Base-by-base conservation (phyloP, 2,797 vertebrate genomes). In the Apogon hyalosoma region DNA sequence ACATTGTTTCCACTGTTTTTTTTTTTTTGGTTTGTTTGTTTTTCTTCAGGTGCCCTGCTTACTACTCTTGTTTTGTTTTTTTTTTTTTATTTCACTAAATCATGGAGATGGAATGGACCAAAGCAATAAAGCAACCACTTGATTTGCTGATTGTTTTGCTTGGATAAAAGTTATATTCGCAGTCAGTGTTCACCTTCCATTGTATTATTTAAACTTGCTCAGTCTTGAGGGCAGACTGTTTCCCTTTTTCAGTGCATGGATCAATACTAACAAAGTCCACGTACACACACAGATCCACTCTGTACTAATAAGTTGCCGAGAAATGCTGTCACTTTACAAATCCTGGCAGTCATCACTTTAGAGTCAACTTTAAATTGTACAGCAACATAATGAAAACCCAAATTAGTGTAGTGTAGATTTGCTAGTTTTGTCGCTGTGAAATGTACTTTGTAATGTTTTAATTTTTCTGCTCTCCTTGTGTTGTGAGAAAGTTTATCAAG, bases 241-340 rank as follows among this genome's bases (percentile, higher is more conserved):
- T 79, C 7, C 74, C 76, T 80, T 59, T 56, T 55, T 58, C 61
- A 10, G 49, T 7, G 15, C 33, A 12, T 15, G 19, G 69, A 82
- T 84, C 80, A 43, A 84, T 86, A 83, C 63, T 72, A 83, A 83
- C 84, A 73, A 84, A 80, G 52, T 69, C 33, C 63, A 66, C 45
- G 57, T 47, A 56, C 11, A 53, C 64, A 48, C 65, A 63, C 61
- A 58, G 63, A 72, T 69, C 28, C 33, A 58, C 69, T 83, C 76
- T n/a, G 46, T 46, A 70, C 63, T 75, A 77, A 85, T 79, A 74
- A 72, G 84, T 55, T 75, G 66, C 62, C 46, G 73, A 81, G 68
- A 77, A 57, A 54, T 49, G 61, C 66, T 52, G 65, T 75, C 72
- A 46, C 56, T 31, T 11, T 31, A 54, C 46, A 33, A 70, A 63